Base-by-base conservation (phyloP, 2,113 vertebrate genomes). In the Caretta caretta region DNA sequence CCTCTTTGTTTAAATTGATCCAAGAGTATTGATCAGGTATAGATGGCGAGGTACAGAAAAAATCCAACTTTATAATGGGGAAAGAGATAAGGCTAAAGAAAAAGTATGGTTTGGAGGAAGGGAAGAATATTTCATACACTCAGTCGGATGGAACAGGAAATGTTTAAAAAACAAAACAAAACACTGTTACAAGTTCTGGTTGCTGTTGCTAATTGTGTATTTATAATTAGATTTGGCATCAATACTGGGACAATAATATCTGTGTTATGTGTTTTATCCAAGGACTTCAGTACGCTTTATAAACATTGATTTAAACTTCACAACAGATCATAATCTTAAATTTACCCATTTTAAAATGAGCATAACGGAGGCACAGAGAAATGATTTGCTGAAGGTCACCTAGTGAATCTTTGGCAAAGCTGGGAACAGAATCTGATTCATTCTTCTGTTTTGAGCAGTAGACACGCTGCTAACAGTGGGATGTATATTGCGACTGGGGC, bases 1-100 rank as follows among this genome's bases (percentile, higher is more conserved):
- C 49, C 35, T 62, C 3, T 62, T 80, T 0, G 0, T 25, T 31
- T 56, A 0, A 76, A 20, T 53, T 5, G 19, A 27, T 2, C 19
- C 46, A 27, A 14, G 75, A 13, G 22, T 24, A 2, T 2, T 6
- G 27, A 0, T 65, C 42, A n/a, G 53, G 25, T 38, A 35, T 13
- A 78, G 13, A 46, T 80, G 53, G 80, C 27, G n/a, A 46, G 81
- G 9, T 69, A 51, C 16, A 49, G n/a, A 51, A n/a, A 78, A 10
- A 11, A 59, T 84, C 8, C 6, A 8, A 0, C 1, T 54, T 62
- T 42, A 5, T 46, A 20, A 6, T 31, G 35, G 83, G 25, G 48
- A 2, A 4, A 1, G 1, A 42, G n/a, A 0, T 10, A 80, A 31
- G 24, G 24, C 42, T 76, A 50, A 88, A 57, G 56, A 22, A 2